These are phyloP conservation scores for Dromococcyx pavoninus DNA, from an alignment of 2,797 vertebrate species.

Conservation along the genomic window DNA sequence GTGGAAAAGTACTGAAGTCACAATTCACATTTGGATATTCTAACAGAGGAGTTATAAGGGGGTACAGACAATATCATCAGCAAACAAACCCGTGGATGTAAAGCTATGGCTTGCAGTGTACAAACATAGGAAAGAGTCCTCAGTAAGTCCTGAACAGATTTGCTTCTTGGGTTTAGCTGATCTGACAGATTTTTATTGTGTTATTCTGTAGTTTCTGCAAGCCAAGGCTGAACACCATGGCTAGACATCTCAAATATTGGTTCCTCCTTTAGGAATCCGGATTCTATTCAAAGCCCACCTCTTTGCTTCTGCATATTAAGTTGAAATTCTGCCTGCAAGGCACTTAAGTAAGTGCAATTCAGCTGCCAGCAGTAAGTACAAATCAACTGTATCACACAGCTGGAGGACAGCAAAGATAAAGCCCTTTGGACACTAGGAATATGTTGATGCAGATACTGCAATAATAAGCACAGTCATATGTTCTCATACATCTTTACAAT, in stretches of 20 bases:
- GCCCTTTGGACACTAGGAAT: neutral
- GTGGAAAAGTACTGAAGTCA: neutral
- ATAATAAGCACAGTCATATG: neutral
- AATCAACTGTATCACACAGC: neutral
- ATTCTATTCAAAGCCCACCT: neutral
- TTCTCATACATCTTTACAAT: neutral
- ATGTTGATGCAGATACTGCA: neutral
- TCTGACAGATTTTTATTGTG: neutral
- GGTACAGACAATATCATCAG: neutral
- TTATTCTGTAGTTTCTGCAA: neutral
- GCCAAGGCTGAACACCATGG: neutral
- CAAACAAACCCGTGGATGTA: neutral
- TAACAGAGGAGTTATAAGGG: neutral
- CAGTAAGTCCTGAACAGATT: neutral
- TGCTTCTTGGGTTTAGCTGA: neutral
- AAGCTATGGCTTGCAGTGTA: neutral
- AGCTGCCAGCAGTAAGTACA: neutral
- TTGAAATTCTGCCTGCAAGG: neutral
- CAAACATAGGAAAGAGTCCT: neutral
- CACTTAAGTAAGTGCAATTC: neutral
- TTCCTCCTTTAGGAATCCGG: neutral
- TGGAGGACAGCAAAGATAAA: neutral
- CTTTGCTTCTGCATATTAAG: neutral
- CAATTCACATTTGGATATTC: neutral
- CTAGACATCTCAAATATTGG: neutral